A percentile compares a stretch with the other conserved stretches of the same genome.
Evolutionary conservation across 2,888 invertebrate genomes (phyloP).

Genomic region (Tipula vernalis): DNA sequence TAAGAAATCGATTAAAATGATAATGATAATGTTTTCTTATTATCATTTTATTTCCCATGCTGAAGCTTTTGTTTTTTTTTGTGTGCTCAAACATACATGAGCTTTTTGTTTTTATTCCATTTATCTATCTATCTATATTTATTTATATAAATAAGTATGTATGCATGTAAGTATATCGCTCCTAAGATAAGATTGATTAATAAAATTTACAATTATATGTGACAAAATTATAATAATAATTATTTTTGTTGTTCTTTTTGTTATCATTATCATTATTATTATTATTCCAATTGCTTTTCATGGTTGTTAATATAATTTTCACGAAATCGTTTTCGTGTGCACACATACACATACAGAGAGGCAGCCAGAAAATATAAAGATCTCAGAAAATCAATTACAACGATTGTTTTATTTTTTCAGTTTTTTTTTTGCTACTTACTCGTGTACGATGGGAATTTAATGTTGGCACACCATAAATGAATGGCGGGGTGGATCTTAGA

Average conservation of each 20-base stretch:
- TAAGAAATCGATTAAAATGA: slow-evolving; percentile 4
- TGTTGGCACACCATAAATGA: too few relatives aligned
- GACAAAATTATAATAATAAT: slow-evolving; percentile 4
- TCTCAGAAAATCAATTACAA: neutral
- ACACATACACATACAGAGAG: neutral
- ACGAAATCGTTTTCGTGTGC: neutral
- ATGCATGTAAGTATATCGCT: neutral
- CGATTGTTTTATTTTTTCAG: neutral
- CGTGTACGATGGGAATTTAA: too few relatives aligned
- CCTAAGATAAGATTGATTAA: neutral
- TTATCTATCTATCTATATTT: neutral
- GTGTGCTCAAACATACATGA: neutral
- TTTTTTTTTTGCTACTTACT: too few relatives aligned
- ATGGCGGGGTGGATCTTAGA: neutral
- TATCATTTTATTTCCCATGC: neutral
- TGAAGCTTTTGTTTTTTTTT: neutral
- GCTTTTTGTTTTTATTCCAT: neutral
- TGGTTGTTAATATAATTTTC: neutral
- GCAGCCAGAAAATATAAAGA: neutral
- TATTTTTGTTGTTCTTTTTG: neutral
- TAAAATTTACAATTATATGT: slow-evolving; percentile 4
- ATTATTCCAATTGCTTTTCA: neutral
- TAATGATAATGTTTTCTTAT: neutral
- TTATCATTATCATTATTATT: neutral
- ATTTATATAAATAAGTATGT: neutral